Conservation (phyloP, 2,888 invertebrate genomes). For the Beris chalybata region DNA sequence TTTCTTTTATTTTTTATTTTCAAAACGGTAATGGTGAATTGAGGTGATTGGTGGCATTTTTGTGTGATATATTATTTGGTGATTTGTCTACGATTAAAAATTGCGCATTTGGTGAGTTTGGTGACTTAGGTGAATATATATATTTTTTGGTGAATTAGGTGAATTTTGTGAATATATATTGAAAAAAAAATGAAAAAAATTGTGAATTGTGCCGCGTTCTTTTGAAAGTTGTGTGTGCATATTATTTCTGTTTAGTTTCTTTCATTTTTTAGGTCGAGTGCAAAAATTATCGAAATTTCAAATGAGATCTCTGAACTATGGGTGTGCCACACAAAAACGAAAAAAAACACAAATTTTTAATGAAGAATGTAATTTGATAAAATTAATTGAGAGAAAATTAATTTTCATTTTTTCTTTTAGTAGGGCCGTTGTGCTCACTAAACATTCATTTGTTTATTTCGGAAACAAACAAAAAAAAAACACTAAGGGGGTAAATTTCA, state of each 20-base stretch:
- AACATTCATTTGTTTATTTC: conserved; percentile 9
- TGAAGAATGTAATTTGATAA: no score
- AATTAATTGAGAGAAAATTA: conserved; percentile 12
- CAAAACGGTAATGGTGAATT: no score
- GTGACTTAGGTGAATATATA: no score
- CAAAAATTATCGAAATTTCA: conserved; percentile 35
- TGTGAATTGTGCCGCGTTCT: conserved; percentile 18
- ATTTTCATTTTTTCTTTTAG: conserved; percentile 6
- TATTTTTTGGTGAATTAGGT: no score
- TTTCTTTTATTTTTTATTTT: no score
- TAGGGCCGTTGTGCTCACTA: conserved; percentile 30
- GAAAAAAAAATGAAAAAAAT: no score
- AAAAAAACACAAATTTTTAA: background rate
- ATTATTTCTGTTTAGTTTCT: background rate
- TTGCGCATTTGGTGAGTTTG: no score
- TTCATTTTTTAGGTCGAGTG: conserved; percentile 4
- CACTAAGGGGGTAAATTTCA: background rate
- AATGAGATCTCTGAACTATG: conserved; percentile 30
- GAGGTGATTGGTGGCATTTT: no score
- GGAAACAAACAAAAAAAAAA: conserved; percentile 1
- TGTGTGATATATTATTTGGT: no score
- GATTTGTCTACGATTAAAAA: no score
- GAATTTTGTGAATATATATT: no score
- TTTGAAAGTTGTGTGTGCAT: conserved; percentile 9
- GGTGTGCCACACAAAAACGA: conserved; percentile 25